These are phyloP conservation scores for Heteronetta atricapilla DNA, from an alignment of 2,113 vertebrate species.

Conservation along the genomic window DNA sequence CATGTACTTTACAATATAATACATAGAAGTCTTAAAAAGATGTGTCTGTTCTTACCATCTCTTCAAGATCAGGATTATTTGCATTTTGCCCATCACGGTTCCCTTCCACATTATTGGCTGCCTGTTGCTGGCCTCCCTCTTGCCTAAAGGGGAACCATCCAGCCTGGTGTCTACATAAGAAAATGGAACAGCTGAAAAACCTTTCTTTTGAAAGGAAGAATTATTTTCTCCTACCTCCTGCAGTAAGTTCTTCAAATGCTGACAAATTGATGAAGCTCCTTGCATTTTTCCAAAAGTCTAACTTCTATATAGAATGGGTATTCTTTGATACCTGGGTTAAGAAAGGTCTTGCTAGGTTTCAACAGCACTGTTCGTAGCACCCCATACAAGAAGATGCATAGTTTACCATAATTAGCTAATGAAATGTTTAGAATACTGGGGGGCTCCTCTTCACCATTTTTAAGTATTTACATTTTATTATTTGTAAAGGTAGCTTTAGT, in stretches of 20 bases:
- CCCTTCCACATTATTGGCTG: constrained; percentile 78
- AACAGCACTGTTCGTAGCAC: background rate
- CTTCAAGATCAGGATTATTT: constrained; percentile 85
- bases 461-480: background rate
- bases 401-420: background rate
- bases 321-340: background rate
- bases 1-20: background rate
- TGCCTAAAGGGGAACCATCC: constrained; percentile 97
- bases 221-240: background rate
- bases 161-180: constrained; percentile 88
- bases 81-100: constrained; percentile 84
- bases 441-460: background rate
- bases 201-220: background rate
- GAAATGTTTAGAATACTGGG: background rate
- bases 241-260: background rate
- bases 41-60: constrained; percentile 77
- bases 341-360: background rate
- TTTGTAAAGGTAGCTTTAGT: background rate
- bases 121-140: constrained; percentile 78
- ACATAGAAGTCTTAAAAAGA: background rate
- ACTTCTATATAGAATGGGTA: background rate
- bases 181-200: constrained; percentile 22
- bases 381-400: background rate
- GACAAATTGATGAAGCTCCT: background rate
- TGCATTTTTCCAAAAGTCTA: background rate